A percentile compares a stretch with the other conserved stretches of the same genome.
Conservation (phyloP, 2,888 invertebrate genomes). For the Aproaerema taeniolella region DNA sequence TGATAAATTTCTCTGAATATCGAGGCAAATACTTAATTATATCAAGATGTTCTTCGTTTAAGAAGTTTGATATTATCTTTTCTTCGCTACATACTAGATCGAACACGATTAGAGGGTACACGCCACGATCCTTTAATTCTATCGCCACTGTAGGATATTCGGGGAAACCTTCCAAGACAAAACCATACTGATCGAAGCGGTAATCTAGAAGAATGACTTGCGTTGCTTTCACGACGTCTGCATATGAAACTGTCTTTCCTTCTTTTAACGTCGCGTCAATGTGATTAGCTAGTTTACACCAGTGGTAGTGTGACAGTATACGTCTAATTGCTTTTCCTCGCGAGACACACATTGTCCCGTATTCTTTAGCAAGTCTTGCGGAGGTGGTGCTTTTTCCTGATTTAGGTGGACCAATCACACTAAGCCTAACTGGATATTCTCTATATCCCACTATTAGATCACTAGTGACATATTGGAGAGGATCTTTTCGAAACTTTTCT, state of each 20-base stretch:
- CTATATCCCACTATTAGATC: constrained; percentile 57
- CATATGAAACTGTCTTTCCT: constrained; percentile 59
- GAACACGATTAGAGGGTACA: constrained; percentile 78
- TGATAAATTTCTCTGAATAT: constrained; percentile 53
- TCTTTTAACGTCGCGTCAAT: constrained; percentile 49
- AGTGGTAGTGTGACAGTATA: constrained; percentile 63
- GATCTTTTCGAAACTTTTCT: constrained; percentile 70
- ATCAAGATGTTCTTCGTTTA: constrained; percentile 45
- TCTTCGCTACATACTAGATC: constrained; percentile 59
- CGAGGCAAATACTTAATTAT: constrained; percentile 47
- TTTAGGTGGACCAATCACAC: constrained; percentile 79
- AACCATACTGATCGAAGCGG: constrained; percentile 70
- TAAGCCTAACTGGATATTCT: constrained; percentile 71
- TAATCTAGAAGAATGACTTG: constrained; percentile 69
- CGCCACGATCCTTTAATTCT: constrained; percentile 60
- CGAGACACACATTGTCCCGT: constrained; percentile 73
- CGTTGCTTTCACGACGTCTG: constrained; percentile 69
- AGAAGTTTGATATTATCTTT: constrained; percentile 52
- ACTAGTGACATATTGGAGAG: constrained; percentile 70
- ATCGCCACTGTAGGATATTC: constrained; percentile 64
- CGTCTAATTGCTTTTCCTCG: constrained; percentile 72
- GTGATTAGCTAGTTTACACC: constrained; percentile 65
- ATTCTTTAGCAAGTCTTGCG: constrained; percentile 67
- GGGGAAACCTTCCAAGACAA: constrained; percentile 80
- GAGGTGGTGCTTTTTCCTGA: constrained; percentile 79